Conservation (phyloP, 2,113 vertebrate genomes). For the Chrysemys picta region DNA sequence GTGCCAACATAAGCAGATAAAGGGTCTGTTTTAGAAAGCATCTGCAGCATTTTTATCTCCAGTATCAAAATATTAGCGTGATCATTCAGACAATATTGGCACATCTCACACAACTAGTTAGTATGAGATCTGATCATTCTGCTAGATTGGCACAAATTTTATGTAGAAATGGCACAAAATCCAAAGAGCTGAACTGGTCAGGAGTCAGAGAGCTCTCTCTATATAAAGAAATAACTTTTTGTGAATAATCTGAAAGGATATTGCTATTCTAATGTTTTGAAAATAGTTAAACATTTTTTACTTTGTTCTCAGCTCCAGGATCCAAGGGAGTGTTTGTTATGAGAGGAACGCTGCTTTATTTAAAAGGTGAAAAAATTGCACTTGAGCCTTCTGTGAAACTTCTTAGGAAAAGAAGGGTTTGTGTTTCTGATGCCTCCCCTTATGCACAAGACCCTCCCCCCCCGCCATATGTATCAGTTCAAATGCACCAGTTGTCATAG, state of each 20-base stretch:
- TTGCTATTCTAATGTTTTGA: not conserved
- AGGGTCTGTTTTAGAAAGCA: too few relatives aligned
- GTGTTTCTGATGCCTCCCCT: not conserved
- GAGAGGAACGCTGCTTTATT: not conserved
- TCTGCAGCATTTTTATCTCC: not conserved
- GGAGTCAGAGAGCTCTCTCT: not conserved
- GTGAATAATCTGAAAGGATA: not conserved
- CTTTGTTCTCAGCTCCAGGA: not conserved
- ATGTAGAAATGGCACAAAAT: not conserved
- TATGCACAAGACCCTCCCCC: not conserved
- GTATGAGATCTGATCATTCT: slow-evolving; percentile 7
- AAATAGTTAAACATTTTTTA: not conserved
- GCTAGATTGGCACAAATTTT: not conserved
- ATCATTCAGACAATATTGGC: not conserved
- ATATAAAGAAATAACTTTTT: not conserved
- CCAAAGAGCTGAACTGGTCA: not conserved
- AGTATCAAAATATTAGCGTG: not conserved
- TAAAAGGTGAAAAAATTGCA: not conserved
- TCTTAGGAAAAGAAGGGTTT: not conserved
- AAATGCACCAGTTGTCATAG: fast-evolving
- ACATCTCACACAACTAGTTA: too few relatives aligned
- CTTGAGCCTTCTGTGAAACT: not conserved
- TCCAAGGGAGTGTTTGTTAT: not conserved
- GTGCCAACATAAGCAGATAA: too few relatives aligned
- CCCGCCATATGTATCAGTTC: fast-evolving